Percentiles rank a stretch among this genome's conserved stretches.
These are phyloP conservation scores for Pseudomyrmex cubaensis DNA, from an alignment of 1,140 invertebrate species.

Conservation along the genomic window DNA sequence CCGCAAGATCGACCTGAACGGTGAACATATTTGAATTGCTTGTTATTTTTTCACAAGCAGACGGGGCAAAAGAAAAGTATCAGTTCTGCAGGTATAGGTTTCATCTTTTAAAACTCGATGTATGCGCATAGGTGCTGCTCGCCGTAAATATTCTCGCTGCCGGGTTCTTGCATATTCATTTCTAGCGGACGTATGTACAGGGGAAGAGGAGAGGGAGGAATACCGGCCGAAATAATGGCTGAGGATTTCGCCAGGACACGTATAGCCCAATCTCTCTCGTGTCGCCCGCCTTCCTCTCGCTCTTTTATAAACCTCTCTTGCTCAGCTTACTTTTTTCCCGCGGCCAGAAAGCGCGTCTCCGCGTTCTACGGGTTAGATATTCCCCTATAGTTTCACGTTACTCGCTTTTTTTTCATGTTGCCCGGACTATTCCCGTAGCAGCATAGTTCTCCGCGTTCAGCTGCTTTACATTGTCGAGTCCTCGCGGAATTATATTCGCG, in stretches of 20 bases:
- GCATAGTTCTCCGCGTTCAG: constrained; percentile 42
- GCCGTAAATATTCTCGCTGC: constrained; percentile 73
- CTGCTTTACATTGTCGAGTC: constrained; percentile 51
- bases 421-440: constrained; percentile 24
- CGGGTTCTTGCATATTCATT: constrained; percentile 74
- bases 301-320: constrained; percentile 33
- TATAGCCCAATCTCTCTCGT: constrained; percentile 45
- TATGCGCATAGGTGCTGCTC: constrained; percentile 38
- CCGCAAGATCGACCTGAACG: not conserved
- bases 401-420: constrained; percentile 26
- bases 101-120: constrained; percentile 69
- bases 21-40: constrained; percentile 5
- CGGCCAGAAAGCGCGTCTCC: not conserved
- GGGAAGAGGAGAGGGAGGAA: not conserved
- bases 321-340: constrained; percentile 12
- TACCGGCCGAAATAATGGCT: constrained; percentile 69
- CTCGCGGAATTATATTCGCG: constrained; percentile 37
- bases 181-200: constrained; percentile 62
- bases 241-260: constrained; percentile 68
- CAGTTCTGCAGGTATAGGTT: constrained; percentile 62
- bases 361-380: constrained; percentile 23
- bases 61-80: constrained; percentile 56
- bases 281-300: constrained; percentile 28
- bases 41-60: constrained; percentile 39
- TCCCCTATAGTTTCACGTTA: constrained; percentile 23